These are phyloP conservation scores for Spheniscus mendiculus DNA, from an alignment of 2,113 vertebrate species.

Conservation along the genomic window DNA sequence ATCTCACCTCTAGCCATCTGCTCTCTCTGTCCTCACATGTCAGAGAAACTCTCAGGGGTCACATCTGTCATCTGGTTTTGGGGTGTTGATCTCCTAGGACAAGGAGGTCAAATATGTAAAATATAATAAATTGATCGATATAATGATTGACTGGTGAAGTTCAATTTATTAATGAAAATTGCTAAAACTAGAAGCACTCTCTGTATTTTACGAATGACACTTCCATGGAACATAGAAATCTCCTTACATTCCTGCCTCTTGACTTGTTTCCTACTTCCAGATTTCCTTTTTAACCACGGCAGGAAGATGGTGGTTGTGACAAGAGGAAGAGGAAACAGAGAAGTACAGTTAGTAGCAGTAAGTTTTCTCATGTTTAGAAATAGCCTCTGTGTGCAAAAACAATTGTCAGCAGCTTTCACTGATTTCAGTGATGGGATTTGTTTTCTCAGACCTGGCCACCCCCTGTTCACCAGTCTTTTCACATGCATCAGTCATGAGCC, in stretches of 20 bases:
- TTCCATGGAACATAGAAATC: not conserved
- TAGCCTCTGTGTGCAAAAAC: not conserved
- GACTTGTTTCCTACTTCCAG: conserved; percentile 10
- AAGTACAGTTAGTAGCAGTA: not conserved
- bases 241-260: not conserved
- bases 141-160: not conserved
- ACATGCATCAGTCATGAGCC: not conserved
- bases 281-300: not conserved
- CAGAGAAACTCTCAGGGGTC: not conserved
- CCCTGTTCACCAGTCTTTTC: not conserved
- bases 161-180: not conserved
- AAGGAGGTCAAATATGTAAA: not conserved
- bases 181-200: not conserved
- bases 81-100: not conserved
- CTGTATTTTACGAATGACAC: not conserved
- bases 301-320: not conserved
- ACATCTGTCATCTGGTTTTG: not conserved
- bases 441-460: not conserved
- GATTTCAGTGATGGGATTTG: not conserved
- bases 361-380: not conserved
- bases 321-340: not conserved
- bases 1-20: not conserved
- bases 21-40: not conserved
- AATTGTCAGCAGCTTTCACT: conserved; percentile 1
- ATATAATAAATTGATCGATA: not conserved